Conservation (phyloP, 1,140 invertebrate genomes). For the Conus betulinus region DNA sequence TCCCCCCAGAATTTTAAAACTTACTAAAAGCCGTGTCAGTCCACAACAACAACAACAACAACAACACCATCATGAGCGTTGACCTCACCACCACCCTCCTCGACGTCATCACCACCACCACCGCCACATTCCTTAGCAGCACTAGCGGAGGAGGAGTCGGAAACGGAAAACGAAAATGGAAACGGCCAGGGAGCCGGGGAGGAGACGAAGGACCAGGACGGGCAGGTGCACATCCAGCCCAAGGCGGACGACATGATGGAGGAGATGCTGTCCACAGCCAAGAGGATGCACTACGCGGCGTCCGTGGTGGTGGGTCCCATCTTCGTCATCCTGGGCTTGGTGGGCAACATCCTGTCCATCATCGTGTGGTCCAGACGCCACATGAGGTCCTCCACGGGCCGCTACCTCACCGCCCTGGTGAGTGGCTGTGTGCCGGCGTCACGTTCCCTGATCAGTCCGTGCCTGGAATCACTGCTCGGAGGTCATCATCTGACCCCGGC, state of each 20-base stretch:
- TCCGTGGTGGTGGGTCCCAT: constrained; percentile 58
- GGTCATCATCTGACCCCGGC: background rate
- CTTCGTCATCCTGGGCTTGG: constrained; percentile 57
- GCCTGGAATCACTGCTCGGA: too few relatives aligned
- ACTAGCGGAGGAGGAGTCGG: background rate
- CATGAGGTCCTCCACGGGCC: constrained; percentile 60
- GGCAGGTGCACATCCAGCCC: constrained; percentile 5
- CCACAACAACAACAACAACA: background rate
- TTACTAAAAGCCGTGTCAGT: background rate
- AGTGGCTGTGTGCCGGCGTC: background rate
- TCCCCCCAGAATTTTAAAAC: background rate
- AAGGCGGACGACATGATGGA: constrained; percentile 37
- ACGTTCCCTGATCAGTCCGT: too few relatives aligned
- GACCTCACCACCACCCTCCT: background rate
- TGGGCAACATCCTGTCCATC: constrained; percentile 61
- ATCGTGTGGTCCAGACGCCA: constrained; percentile 54
- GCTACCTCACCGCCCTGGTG: constrained; percentile 59
- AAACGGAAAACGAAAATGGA: background rate
- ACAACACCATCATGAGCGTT: background rate
- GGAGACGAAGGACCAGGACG: background rate
- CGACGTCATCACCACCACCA: constrained; percentile 1
- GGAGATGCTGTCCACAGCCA: constrained; percentile 47
- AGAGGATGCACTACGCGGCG: constrained; percentile 57
- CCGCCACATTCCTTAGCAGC: background rate
- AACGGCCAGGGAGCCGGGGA: background rate